Base-by-base conservation (phyloP, 2,888 invertebrate genomes). In the Melanostoma scalare region DNA sequence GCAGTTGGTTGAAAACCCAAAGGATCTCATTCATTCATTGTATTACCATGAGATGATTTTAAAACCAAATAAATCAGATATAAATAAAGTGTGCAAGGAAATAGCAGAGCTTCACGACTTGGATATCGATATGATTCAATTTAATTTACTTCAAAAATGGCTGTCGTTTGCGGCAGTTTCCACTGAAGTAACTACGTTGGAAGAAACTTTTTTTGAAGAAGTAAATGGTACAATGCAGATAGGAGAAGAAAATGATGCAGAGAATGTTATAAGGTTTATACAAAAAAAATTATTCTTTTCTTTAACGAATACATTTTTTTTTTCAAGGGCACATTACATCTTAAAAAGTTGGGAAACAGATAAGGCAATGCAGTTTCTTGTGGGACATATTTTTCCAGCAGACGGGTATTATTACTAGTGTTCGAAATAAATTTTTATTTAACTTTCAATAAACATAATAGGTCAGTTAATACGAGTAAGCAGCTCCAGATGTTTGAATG, bases 401-500 rank as follows among this genome's bases (percentile, higher is more conserved):
- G 90, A 89, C 80, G 89, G 89, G 91, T 91, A 88, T 85, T 87
- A 56, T 38, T 10, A 36, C 8, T 35, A 8, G 0, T 20, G 20
- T 20, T 20, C 4, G 42, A 6, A 36, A 30, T 38, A n/a, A 4
- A 8, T 6, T 52, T 46, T 9, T n/a, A 30, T 52, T 65, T 46
- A 1, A 33, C 2, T 0, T 10, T 4, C 20, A 8, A 10, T 30
- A 42, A 30, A 56, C 10, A 6, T 36, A 50, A 10, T 52, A 85
- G 85, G 0, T 65, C 50, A 8, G 44, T 74, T 2, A 90, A 90
- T 75, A 90, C 90, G 3, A 89, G 88, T 2, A 89, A 90, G 8
- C 91, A 90, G 77, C 85, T 91, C 33, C 90, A 91, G 75, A 88
- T 91, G 87, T 90, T 89, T 69, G 91, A 91, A 86, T 91, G 91